Evolutionary conservation across 30 jellyfish, hydroid and myxozoan species (phyloP).

Genomic region (Hydractinia symbiolongicarpus): DNA sequence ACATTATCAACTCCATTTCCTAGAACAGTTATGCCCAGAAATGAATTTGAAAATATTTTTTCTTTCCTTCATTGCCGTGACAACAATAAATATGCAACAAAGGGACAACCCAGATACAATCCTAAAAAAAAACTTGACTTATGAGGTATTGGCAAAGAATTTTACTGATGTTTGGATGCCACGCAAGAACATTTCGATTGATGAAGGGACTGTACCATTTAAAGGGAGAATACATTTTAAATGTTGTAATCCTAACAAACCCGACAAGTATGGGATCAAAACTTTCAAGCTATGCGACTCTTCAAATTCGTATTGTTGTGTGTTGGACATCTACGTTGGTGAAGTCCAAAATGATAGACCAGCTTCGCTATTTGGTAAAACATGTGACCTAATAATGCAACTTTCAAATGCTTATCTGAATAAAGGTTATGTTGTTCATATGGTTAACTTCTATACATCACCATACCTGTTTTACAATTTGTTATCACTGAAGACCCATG

Average conservation of each 20-base stretch:
- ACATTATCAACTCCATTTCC: too few species aligned
- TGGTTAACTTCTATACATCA: slow-evolving; percentile 4
- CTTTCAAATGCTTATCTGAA: not conserved
- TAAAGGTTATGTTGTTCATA: slow-evolving; percentile 2
- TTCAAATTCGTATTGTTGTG: slow-evolving; percentile 15
- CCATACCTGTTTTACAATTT: not conserved
- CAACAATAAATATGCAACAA: too few species aligned
- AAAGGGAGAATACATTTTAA: slow-evolving; percentile 13
- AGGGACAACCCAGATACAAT: too few species aligned
- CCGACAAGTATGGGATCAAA: slow-evolving; percentile 16
- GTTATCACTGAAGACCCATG: not conserved
- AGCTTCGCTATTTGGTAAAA: not conserved
- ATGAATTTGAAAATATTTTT: too few species aligned
- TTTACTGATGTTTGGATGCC: not conserved
- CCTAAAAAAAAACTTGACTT: too few species aligned
- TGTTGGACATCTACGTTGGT: slow-evolving; percentile 3
- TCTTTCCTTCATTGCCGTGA: not conserved
- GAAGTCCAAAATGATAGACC: not conserved
- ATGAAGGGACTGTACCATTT: not conserved
- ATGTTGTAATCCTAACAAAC: slow-evolving; percentile 6
- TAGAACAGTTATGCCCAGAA: too few species aligned
- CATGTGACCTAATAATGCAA: not conserved
- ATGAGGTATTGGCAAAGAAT: not conserved
- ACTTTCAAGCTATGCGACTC: slow-evolving; percentile 15
- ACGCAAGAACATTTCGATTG: slow-evolving; percentile 1